Evolutionary conservation across 2,888 invertebrate genomes (phyloP), one percentile per base, ranked within the genome.

Genomic region (Scaptomyza polygonia): DNA sequence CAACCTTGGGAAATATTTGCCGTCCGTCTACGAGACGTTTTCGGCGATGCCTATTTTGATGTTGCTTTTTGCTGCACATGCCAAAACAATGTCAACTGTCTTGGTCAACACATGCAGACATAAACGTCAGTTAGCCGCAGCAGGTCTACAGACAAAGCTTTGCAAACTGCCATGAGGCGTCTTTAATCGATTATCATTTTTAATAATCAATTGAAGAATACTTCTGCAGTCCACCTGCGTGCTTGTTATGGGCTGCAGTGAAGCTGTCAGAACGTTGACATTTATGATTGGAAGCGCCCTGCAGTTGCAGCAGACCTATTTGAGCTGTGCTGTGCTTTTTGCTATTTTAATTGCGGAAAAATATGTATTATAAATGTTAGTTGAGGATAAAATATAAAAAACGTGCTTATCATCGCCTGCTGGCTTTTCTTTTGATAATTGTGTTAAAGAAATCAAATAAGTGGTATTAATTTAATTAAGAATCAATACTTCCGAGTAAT

Each of bases 101-200:
- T 79, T 89, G 79, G 83, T 88, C 86, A 91, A 90, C 91, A 91
- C 89, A 90, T 91, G 90, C 90, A 89, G 89, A 91, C 91, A 91
- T 89, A 89, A 89, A 89, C 87, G 89, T 88, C 85, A 88, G 77
- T 78, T 80, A 67, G 68, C 69, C 66, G 56, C 71, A 76, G 67
- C 73, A 54, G 53, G 78, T 44, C 53, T 45, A 67, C 55, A 64
- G 57, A 61, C 51, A 64, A 47, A 52, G 61, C 34, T 49, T 53
- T 25, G 51, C 36, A 49, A 57, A 47, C 55, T 66, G 64, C 54
- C 66, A 69, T 61, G 55, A 76, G 69, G 69, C 67, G 62, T 72
- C 67, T 86, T 90, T 90, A 90, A 91, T 91, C 91, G 91, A 91
- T 91, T 91, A 91, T 91, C 90, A 91, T 91, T 91, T 91, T 91